These are phyloP conservation scores for Corythornis leucogaster DNA, from an alignment of 2,797 vertebrate genomes.

Conservation along the genomic window DNA sequence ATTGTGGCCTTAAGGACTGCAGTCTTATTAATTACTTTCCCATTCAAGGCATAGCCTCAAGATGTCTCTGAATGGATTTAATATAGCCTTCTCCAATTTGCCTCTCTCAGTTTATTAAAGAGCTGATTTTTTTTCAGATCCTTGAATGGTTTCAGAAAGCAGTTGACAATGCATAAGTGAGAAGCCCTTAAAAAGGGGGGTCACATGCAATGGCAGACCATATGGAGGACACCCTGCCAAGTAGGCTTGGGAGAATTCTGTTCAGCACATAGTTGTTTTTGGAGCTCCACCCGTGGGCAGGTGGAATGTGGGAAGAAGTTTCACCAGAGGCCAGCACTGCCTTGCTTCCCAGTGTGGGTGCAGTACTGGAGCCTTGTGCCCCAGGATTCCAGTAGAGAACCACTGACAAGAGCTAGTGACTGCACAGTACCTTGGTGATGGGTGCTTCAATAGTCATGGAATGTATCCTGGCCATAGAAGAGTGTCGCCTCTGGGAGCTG, in stretches of 20 bases:
- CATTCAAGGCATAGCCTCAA: not conserved
- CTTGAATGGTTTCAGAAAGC: not conserved
- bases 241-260: not conserved
- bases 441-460: slow-evolving; percentile 99
- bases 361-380: not conserved
- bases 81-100: not conserved
- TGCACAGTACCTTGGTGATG: slow-evolving; percentile 91
- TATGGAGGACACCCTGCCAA: not conserved
- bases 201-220: not conserved
- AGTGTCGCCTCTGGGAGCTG: slow-evolving; percentile 93
- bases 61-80: not conserved
- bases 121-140: not conserved
- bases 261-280: not conserved
- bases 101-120: not conserved
- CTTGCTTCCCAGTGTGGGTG: not conserved
- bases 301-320: not conserved
- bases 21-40: not conserved
- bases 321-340: not conserved
- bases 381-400: not conserved
- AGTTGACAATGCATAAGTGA: not conserved
- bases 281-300: not conserved
- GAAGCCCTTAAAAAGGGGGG: not conserved
- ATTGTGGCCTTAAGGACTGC: not conserved
- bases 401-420: not conserved
- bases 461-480: slow-evolving; percentile 97